Evolutionary conservation across 2,797 vertebrate species (phyloP), one percentile per base, ranked within the genome.

Genomic region (Rhinophrynus dorsalis): DNA sequence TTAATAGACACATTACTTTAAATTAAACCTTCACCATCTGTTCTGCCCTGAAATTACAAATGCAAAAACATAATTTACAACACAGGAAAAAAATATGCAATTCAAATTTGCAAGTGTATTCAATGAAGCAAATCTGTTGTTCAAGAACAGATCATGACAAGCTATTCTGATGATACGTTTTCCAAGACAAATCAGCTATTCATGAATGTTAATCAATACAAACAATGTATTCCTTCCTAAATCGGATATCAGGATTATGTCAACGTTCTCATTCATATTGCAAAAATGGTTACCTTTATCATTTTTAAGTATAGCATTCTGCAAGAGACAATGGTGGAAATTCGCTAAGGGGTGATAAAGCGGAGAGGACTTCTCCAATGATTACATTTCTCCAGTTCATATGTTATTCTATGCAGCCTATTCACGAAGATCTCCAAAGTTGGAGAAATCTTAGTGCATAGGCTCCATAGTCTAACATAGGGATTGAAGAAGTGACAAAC

Each of bases 51-150:
- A 86, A 89, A 88, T 87, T 87, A 88, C 78, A 85, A 88, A 86
- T 79, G 80, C 82, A 89, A 79, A 80, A 88, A 82, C 81, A 85
- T 87, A 83, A 85, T 83, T 86, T 88, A 87, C 83, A 86, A 84
- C 12, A 15, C 20, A 47, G 15, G 9, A 18, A 17, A 27, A 51
- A 48, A 11, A 51, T 42, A 51, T 51, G 44, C 45, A 51, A 59
- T 59, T 37, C 44, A 52, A 37, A 51, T 38, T 7, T 51, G 15
- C 18, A 52, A 67, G 56, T 23, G 17, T 11, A 26, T 54, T 32
- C 45, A 54, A 59, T 57, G 20, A 58, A 60, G 56, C 57, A 60
- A 54, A 61, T 27, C 26, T 15, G 65, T 21, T 45, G 15, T 42
- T 59, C n/a, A n/a, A n/a, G 13, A 29, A 42, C 4, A 12, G 11